Evolutionary conservation across 2,888 invertebrate genomes (phyloP).

Genomic region (Cheilosia vernalis): DNA sequence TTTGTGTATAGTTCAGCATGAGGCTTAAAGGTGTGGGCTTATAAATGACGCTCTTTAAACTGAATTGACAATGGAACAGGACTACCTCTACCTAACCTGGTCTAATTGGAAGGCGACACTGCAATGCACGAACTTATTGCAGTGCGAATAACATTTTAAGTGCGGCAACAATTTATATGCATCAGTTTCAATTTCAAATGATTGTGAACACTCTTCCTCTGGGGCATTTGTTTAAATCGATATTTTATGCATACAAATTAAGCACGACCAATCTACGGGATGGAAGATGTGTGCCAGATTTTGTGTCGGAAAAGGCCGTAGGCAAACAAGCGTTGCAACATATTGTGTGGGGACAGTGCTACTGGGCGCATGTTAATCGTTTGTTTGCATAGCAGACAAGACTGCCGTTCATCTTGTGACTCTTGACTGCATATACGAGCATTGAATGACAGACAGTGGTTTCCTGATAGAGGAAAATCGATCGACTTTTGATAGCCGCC

Average conservation of each 20-base stretch:
- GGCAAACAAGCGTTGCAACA: conserved; percentile 7
- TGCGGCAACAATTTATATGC: conserved; percentile 44
- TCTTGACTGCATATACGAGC: background rate
- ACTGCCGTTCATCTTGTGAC: background rate
- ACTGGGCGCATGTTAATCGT: background rate
- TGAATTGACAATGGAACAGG: conserved; percentile 39
- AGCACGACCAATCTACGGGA: background rate
- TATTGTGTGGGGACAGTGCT: conserved; percentile 10
- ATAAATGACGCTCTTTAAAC: conserved; percentile 1
- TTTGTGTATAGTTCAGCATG: conserved; percentile 36
- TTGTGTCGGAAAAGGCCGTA: background rate
- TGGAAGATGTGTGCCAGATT: background rate
- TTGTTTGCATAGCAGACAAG: background rate
- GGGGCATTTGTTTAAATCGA: conserved; percentile 35
- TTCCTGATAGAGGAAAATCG: background rate
- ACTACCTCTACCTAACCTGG: conserved; percentile 1
- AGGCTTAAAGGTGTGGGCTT: conserved; percentile 37
- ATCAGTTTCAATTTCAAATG: conserved; percentile 30
- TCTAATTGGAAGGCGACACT: conserved; percentile 7
- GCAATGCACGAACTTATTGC: background rate
- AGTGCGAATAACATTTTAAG: conserved; percentile 28
- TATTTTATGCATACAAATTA: conserved; percentile 27
- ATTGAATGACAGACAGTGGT: background rate
- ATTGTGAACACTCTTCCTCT: conserved; percentile 11
- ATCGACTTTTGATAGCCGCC: too few species aligned